Evolutionary conservation across 1,140 invertebrate genomes (phyloP), one percentile per base, ranked within the genome.

Genomic region (Cydia splendana): DNA sequence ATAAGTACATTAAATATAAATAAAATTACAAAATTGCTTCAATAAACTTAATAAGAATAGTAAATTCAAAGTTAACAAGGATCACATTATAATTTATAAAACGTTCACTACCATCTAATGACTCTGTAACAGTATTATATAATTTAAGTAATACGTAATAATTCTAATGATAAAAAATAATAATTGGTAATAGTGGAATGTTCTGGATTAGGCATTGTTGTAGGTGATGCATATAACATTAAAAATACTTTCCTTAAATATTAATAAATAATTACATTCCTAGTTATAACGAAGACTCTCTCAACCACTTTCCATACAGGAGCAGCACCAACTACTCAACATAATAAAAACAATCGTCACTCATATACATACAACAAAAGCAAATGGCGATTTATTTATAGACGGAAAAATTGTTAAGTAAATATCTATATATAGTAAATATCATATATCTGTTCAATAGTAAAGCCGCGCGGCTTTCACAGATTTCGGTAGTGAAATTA

Each of bases 171-270:
- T 75, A 84, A 79, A 77, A 77, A 84, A 73, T 82, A 84, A 62
- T 81, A 85, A 77, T 34, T 20, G 67, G 34, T 71, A 71, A 18
- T 42, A 85, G 87, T 88, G 89, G 87, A 91, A 90, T 91, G 88
- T 88, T 80, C 51, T 65, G 78, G 79, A 76, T 82, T 76, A 83
- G 76, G 81, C 74, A 79, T 82, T 77, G 74, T 76, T 53, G 24
- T 77, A 80, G 76, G 79, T 84, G 84, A 88, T 86, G 84, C 81
- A 18, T 79, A 80, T 83, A 86, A 86, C 84, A 84, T 83, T 84
- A 82, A 87, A 85, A 87, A 87, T 89, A 88, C 75, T 86, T 82
- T 86, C 85, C 76, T 81, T 81, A 83, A 78, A 84, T 85, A 84
- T 62, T 67, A 82, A 80, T 79, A 81, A 82, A 79, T 84, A 84